phyloP scores from a whole-genome alignment of 2,797 vertebrate species.

The Hypotaenidia okinawae region DNA sequence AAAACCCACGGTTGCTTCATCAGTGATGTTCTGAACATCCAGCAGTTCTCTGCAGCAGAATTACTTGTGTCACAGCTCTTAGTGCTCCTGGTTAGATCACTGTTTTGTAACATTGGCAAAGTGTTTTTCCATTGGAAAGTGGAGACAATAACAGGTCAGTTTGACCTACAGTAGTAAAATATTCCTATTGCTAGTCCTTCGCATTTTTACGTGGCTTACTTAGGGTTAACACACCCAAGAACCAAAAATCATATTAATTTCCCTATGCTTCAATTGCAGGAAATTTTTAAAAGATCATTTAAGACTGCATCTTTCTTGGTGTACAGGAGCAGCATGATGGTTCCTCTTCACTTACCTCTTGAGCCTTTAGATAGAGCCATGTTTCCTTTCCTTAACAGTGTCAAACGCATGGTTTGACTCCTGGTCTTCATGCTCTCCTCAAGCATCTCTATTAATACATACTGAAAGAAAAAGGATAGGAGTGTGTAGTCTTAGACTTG shows the following conservation, averaged over 20 bases:
- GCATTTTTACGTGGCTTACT: background rate
- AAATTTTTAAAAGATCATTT: background rate
- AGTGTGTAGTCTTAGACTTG: background rate
- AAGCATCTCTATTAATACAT: background rate
- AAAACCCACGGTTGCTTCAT: background rate
- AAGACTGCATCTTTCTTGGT: background rate
- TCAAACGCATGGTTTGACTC: background rate
- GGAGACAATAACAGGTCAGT: background rate
- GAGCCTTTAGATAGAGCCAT: too few relatives aligned
- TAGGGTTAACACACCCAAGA: background rate
- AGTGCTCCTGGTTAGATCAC: background rate
- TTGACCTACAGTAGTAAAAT: background rate
- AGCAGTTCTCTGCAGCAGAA: background rate
- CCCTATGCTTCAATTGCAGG: background rate
- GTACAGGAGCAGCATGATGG: background rate
- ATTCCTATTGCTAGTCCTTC: background rate
- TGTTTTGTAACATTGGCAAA: rapidly evolving
- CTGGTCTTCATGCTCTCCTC: background rate
- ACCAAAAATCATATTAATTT: background rate
- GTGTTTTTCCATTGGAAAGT: background rate
- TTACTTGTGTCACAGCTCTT: background rate
- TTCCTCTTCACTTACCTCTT: background rate
- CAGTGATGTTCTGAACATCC: background rate
- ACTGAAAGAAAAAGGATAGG: background rate
- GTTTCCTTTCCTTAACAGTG: background rate